Evolutionary conservation across 2,888 invertebrate species (phyloP).

Genomic region (Ptychoptera albimana): DNA sequence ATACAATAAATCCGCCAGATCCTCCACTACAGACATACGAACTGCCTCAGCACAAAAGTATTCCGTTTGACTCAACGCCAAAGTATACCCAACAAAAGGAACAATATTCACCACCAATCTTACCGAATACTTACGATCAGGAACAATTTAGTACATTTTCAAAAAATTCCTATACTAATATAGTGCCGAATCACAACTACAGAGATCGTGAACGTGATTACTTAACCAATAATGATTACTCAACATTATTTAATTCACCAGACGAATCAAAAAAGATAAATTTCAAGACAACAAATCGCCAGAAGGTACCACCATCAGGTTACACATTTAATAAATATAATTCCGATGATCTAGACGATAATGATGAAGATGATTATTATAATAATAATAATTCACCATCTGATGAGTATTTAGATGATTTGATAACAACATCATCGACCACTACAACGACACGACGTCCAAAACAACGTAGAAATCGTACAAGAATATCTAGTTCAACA

Average conservation of each 20-base stretch:
- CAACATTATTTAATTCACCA: neutral
- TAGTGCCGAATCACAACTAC: too few relatives aligned
- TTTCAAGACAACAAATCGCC: neutral
- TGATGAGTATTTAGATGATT: slow-evolving; percentile 8
- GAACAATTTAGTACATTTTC: slow-evolving; percentile 8
- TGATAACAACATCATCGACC: slow-evolving; percentile 4
- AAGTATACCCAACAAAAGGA: slow-evolving; percentile 16
- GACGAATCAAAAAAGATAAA: neutral
- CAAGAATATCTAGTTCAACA: slow-evolving; percentile 14
- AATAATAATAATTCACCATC: slow-evolving; percentile 1
- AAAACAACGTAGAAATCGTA: slow-evolving; percentile 15
- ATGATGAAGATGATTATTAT: too few relatives aligned
- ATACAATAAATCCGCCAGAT: too few relatives aligned
- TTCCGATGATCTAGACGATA: neutral
- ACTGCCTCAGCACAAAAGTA: neutral
- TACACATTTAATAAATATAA: slow-evolving; percentile 4
- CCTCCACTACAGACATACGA: too few relatives aligned
- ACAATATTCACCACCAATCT: slow-evolving; percentile 23
- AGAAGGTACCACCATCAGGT: neutral
- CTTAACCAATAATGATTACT: too few relatives aligned
- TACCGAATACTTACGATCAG: slow-evolving; percentile 11
- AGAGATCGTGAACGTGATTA: too few relatives aligned
- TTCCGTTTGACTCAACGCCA: neutral
- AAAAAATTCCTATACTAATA: slow-evolving; percentile 1
- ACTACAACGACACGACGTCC: slow-evolving; percentile 8